Conservation (phyloP, 1,140 invertebrate genomes). For the Batillaria attramentaria region DNA sequence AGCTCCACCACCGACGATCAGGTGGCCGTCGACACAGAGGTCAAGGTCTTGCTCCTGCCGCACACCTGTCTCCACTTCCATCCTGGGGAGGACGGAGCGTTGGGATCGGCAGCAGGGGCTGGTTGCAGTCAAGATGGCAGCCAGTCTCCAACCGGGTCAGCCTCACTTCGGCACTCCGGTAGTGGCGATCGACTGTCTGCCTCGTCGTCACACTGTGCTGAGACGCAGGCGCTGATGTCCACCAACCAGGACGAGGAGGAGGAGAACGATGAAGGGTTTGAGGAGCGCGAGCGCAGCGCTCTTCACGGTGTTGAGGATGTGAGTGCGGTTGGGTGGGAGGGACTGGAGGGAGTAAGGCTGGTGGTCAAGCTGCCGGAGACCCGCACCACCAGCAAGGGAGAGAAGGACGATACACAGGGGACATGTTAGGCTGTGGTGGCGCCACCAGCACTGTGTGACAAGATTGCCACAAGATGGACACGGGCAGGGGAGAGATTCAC, state of each 20-base stretch:
- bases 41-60: slow-evolving; percentile 43
- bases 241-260: background rate
- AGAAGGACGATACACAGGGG: too few relatives aligned
- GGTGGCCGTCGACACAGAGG: slow-evolving; percentile 35
- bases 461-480: too few relatives aligned
- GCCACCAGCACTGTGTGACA: too few relatives aligned
- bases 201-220: background rate
- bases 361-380: background rate
- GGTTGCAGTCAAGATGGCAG: background rate
- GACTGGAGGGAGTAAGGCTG: background rate
- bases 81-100: background rate
- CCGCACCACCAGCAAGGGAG: background rate
- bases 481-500: too few relatives aligned
- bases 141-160: background rate
- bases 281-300: slow-evolving; percentile 6
- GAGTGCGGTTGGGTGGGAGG: background rate
- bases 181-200: slow-evolving; percentile 2
- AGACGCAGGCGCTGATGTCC: slow-evolving; percentile 26
- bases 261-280: slow-evolving; percentile 18
- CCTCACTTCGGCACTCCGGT: background rate
- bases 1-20: slow-evolving; percentile 51
- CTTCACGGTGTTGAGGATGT: background rate
- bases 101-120: background rate
- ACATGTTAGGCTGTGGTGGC: background rate
- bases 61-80: slow-evolving; percentile 41